These are phyloP conservation scores for Tuta absoluta DNA, from an alignment of 2,888 invertebrate species.

Conservation along the genomic window DNA sequence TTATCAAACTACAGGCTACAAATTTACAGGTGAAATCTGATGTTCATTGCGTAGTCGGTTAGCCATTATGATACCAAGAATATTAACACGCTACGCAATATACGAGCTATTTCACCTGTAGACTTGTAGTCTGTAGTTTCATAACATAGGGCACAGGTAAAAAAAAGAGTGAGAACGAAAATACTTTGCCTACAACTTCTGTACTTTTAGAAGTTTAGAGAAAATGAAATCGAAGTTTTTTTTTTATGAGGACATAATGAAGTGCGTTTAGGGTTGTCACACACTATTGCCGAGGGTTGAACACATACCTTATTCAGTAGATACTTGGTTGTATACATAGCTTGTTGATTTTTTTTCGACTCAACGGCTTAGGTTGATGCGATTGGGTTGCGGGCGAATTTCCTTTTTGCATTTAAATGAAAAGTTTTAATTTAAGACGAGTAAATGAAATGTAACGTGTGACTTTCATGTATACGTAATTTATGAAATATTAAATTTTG, in stretches of 20 bases:
- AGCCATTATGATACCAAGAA: too few species aligned
- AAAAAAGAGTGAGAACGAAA: too few species aligned
- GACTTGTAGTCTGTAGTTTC: too few species aligned
- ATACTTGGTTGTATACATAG: constrained; percentile 49
- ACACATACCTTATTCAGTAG: constrained; percentile 28
- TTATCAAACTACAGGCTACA: too few species aligned
- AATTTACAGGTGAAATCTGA: too few species aligned
- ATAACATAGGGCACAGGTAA: too few species aligned
- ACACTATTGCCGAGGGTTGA: too few species aligned
- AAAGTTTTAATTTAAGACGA: not conserved
- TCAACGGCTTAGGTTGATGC: constrained; percentile 42
- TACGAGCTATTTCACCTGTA: too few species aligned
- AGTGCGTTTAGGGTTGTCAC: not conserved
- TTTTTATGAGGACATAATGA: constrained; percentile 6
- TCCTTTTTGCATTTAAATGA: not conserved
- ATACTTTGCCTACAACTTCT: not conserved
- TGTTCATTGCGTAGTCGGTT: too few species aligned
- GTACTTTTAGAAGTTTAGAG: not conserved
- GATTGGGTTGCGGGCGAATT: constrained; percentile 32
- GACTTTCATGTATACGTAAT: not conserved
- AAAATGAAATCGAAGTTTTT: not conserved
- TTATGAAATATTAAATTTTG: not conserved
- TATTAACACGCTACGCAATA: too few species aligned
- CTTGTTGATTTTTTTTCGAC: constrained; percentile 43
- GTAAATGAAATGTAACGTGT: not conserved